A percentile compares a stretch with the other conserved stretches of the same genome.
Conservation (phyloP, 2,113 vertebrate species). For the Oncorhynchus nerka region DNA sequence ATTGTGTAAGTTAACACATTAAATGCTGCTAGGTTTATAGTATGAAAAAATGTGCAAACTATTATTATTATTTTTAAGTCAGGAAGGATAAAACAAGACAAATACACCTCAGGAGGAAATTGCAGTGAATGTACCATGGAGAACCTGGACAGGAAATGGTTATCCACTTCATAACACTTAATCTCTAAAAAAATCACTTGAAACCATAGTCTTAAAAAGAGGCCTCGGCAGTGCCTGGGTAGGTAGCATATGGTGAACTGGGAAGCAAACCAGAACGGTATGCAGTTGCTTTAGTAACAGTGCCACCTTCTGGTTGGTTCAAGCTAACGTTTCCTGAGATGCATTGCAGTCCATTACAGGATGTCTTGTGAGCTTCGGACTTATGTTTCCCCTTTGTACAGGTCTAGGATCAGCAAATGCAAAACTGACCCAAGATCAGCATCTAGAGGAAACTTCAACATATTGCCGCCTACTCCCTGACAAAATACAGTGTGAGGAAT, state of each 20-base stretch:
- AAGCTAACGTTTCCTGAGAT: not conserved
- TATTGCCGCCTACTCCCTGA: too few species aligned
- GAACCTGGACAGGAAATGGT: not conserved
- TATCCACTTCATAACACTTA: conserved; percentile 13
- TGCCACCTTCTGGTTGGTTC: conserved; percentile 60
- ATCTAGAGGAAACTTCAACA: too few species aligned
- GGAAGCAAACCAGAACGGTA: not conserved
- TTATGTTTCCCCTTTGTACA: too few species aligned
- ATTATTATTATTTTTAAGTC: not conserved
- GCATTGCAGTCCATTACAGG: not conserved
- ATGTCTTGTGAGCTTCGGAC: too few species aligned
- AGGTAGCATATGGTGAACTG: too few species aligned
- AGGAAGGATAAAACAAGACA: conserved; percentile 5
- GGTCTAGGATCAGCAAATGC: too few species aligned
- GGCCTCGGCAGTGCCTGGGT: not conserved
- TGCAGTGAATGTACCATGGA: not conserved
- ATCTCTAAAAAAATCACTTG: not conserved
- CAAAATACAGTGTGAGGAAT: not conserved
- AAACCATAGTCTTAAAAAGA: too few species aligned
- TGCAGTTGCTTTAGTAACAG: conserved; percentile 40
- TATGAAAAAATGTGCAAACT: conserved; percentile 3
- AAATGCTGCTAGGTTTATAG: not conserved
- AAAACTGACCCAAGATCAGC: too few species aligned
- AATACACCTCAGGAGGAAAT: conserved; percentile 16
- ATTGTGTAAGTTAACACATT: conserved; percentile 9